phyloP scores from a whole-genome alignment of 2,888 invertebrate species.

The Tenthredo amoena region DNA sequence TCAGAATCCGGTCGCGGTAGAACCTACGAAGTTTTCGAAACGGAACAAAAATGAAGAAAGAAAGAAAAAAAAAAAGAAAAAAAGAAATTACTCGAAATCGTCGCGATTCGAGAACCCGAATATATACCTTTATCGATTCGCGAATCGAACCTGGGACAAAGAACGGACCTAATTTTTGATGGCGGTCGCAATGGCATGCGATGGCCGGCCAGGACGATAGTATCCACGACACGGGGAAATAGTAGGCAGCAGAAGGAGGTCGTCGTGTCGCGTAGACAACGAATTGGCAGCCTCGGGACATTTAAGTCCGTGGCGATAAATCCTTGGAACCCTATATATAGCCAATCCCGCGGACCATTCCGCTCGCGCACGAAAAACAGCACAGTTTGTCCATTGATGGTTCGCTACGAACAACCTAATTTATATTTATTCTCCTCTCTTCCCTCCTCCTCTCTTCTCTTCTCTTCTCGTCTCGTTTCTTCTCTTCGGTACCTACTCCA shows the following conservation, averaged over 20 bases:
- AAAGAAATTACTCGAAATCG: background rate
- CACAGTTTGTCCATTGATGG: slow-evolving; percentile 52
- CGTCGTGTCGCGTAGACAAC: slow-evolving; percentile 50
- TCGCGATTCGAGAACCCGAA: background rate
- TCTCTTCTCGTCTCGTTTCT: background rate
- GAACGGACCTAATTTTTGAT: slow-evolving; percentile 46
- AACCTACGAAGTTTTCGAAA: background rate
- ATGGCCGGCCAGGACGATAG: background rate
- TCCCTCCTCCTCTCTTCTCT: background rate
- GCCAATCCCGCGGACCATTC: slow-evolving; percentile 47
- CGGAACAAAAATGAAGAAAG: background rate
- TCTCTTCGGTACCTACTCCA: slow-evolving; percentile 14
- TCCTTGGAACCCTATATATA: slow-evolving; percentile 41
- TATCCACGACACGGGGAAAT: slow-evolving; percentile 6
- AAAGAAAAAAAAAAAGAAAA: background rate
- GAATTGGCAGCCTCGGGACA: slow-evolving; percentile 53
- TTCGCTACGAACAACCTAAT: slow-evolving; percentile 60
- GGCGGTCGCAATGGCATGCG: slow-evolving; percentile 13
- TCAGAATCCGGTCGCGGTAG: background rate
- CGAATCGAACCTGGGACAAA: slow-evolving; percentile 22
- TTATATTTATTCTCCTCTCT: slow-evolving; percentile 67
- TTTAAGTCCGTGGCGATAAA: slow-evolving; percentile 50
- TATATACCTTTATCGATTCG: background rate
- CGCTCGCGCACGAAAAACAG: slow-evolving; percentile 50
- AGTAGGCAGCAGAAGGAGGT: slow-evolving; percentile 45